Base-by-base conservation (phyloP, 2,797 vertebrate genomes). In the Zenarchopterus dispar region DNA sequence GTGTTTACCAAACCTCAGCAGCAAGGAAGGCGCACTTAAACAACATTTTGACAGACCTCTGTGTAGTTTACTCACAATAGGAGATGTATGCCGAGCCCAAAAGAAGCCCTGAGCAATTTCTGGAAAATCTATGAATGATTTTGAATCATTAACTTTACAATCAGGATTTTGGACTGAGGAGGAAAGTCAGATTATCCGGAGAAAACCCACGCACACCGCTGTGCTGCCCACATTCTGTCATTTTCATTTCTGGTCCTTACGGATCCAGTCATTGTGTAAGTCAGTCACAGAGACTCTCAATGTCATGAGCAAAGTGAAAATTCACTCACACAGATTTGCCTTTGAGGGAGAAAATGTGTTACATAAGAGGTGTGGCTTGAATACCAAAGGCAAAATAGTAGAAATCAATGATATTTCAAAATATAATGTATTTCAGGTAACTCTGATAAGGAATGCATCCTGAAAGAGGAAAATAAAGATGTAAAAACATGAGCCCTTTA, bases 1-100 rank as follows among this genome's bases (percentile, higher is more conserved):
- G 71, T 78, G 78, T 88, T 88, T 85, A 81, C 81, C 63, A 65
- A 87, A 69, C 67, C 45, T 49, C 55, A 33, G 70, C 67, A 62
- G 60, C 33, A 57, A 61, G 73, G 59, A 52, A 77, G 67, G 53
- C 31, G 74, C 55, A 75, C 73, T 65, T 70, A 55, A 62, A 54
- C 56, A 76, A 48, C 45, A 78, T 63, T 67, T 51, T 39, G 51
- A 62, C 47, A 61, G 48, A 28, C 28, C 50, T 73, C 41, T 60
- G 54, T 67, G 45, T 36, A 61, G 39, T 65, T 23, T 42, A 15
- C 50, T 67, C 21, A 49, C 61, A 70, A 19, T 54, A 41, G 57
- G 22, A 47, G 26, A 6, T 26, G 63, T 19, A 43, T 54, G 44
- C 19, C 23, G 62, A 41, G 16, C 42, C 26, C 24, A 41, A 28